Evolutionary conservation across 2,888 invertebrate genomes (phyloP).

Genomic region (Myopa tessellatipennis): DNA sequence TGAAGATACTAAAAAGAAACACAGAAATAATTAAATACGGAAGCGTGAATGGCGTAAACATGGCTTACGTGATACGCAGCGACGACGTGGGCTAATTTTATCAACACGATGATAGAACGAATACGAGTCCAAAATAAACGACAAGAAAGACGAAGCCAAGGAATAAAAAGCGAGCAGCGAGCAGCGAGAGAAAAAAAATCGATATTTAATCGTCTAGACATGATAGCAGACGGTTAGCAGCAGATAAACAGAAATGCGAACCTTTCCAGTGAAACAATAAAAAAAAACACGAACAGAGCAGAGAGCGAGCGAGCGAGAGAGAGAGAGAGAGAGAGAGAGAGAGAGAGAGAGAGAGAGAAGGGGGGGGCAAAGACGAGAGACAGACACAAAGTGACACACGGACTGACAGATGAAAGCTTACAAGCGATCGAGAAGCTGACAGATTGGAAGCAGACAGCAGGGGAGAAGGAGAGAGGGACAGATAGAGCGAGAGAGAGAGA

Average conservation of each 20-base stretch:
- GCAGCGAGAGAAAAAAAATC: not conserved
- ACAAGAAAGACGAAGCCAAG: not conserved
- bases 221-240: constrained; percentile 59
- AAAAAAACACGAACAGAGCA: not conserved
- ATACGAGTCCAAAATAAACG: not conserved
- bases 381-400: not conserved
- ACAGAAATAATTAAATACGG: not conserved
- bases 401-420: not conserved
- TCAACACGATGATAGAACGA: not conserved
- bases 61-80: not conserved
- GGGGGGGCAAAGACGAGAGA: not conserved
- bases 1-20: too few species aligned
- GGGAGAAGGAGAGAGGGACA: not conserved
- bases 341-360: not conserved
- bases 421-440: not conserved
- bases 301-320: not conserved
- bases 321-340: not conserved
- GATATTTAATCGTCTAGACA: constrained; percentile 58
- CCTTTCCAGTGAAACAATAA: constrained; percentile 14
- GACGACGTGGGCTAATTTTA: not conserved
- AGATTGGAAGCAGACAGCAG: not conserved
- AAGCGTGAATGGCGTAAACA: not conserved
- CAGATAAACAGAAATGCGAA: constrained; percentile 23
- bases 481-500: not conserved
- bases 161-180: not conserved